Percentiles rank a stretch among this genome's conserved stretches.
Evolutionary conservation across 2,888 invertebrate species (phyloP).

Genomic region (Argyresthia goedartella): DNA sequence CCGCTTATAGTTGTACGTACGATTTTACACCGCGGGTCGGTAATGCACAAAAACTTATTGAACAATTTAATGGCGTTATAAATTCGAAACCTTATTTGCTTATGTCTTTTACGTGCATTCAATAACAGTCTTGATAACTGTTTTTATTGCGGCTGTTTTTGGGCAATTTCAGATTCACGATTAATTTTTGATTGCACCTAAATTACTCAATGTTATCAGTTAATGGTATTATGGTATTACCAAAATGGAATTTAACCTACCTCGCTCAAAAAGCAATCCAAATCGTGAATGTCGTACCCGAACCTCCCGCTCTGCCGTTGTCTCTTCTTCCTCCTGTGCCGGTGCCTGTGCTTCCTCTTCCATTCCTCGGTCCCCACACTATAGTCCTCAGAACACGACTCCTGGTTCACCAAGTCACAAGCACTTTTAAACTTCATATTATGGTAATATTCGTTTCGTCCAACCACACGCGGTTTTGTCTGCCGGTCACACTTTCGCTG

Average conservation of each 20-base stretch:
- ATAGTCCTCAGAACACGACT: slow-evolving; percentile 43
- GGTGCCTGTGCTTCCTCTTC: slow-evolving; percentile 56
- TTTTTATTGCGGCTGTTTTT: background rate
- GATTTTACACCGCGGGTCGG: slow-evolving; percentile 18
- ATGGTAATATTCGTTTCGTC: slow-evolving; percentile 61
- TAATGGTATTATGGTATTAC: too few species aligned
- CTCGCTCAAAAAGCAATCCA: slow-evolving; percentile 83
- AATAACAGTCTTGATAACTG: slow-evolving; percentile 1
- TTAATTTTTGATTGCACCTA: too few species aligned
- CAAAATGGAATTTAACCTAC: slow-evolving; percentile 39
- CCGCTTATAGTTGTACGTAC: slow-evolving; percentile 27
- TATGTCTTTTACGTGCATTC: background rate
- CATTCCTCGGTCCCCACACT: slow-evolving; percentile 55
- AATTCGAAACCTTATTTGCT: slow-evolving; percentile 5
- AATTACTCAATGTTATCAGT: too few species aligned
- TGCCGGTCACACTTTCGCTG: slow-evolving; percentile 8
- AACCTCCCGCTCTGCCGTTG: slow-evolving; percentile 53
- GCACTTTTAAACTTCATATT: slow-evolving; percentile 51
- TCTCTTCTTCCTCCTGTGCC: slow-evolving; percentile 53
- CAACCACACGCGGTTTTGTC: slow-evolving; percentile 37
- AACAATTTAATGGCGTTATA: slow-evolving; percentile 4
- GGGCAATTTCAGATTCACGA: background rate
- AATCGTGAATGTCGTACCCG: slow-evolving; percentile 85
- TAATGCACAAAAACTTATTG: slow-evolving; percentile 28
- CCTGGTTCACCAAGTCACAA: slow-evolving; percentile 42